A percentile compares a stretch with the other conserved stretches of the same genome.
Evolutionary conservation across 2,797 vertebrate genomes (phyloP).

Genomic region (Mycteria americana): DNA sequence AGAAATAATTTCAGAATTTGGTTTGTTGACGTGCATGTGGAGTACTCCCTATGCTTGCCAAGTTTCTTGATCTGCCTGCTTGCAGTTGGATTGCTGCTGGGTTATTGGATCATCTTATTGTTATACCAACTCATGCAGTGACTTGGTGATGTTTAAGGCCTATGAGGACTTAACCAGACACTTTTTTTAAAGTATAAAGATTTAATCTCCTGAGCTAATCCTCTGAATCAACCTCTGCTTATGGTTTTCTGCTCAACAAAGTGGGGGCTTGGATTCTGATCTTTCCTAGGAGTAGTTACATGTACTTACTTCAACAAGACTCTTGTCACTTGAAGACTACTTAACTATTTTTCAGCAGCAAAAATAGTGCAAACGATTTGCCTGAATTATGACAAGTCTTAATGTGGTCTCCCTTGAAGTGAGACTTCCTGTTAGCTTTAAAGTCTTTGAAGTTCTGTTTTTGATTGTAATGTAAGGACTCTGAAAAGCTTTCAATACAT

Average conservation of each 20-base stretch:
- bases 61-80: background rate
- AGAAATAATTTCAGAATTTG: background rate
- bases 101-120: background rate
- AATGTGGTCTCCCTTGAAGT: background rate
- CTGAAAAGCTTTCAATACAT: background rate
- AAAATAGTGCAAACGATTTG: background rate
- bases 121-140: background rate
- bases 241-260: background rate
- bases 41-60: background rate
- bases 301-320: background rate
- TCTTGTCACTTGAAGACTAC: background rate
- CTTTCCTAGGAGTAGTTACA: background rate
- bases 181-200: background rate
- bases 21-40: background rate
- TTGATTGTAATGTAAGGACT: background rate
- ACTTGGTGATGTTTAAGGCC: background rate
- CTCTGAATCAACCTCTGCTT: background rate
- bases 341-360: background rate
- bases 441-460: background rate
- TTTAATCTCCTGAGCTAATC: background rate
- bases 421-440: background rate
- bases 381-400: background rate
- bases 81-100: slow-evolving; percentile 21
- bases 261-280: background rate
- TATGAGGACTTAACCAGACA: background rate